These are phyloP conservation scores for Tipula confusa DNA, from an alignment of 2,888 invertebrate species.

Conservation along the genomic window DNA sequence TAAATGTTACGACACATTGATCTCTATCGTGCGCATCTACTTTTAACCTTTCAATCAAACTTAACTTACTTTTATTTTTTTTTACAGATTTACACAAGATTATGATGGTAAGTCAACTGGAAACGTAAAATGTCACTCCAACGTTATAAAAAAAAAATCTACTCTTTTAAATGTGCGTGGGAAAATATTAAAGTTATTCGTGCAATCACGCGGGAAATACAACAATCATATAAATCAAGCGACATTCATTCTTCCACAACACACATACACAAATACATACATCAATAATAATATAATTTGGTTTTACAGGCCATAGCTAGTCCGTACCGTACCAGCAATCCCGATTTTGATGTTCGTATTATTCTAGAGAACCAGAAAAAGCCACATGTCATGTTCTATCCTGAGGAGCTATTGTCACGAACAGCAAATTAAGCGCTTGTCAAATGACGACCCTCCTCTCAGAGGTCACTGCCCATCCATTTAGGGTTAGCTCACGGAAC, in stretches of 20 bases:
- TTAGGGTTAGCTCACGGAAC: too few species aligned
- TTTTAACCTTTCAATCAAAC: slow-evolving; percentile 12
- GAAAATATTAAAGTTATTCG: not conserved
- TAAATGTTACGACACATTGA: not conserved
- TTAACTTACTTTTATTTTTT: not conserved
- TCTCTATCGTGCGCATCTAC: not conserved
- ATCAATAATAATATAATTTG: too few species aligned
- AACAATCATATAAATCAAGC: not conserved
- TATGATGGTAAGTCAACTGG: not conserved
- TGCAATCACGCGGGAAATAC: not conserved
- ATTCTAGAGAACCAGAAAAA: too few species aligned
- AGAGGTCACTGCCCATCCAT: too few species aligned
- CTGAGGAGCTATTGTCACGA: too few species aligned
- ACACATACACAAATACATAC: not conserved
- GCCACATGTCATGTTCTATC: too few species aligned
- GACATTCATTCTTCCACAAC: not conserved
- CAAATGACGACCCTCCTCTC: too few species aligned
- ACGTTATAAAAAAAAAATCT: not conserved
- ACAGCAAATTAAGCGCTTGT: too few species aligned
- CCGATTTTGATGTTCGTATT: too few species aligned
- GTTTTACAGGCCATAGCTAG: too few species aligned
- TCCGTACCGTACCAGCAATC: too few species aligned
- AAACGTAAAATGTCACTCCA: not conserved
- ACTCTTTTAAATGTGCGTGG: not conserved
- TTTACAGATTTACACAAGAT: not conserved